Evolutionary conservation across 2,113 vertebrate genomes (phyloP).

Genomic region (Ovibos moschatus): DNA sequence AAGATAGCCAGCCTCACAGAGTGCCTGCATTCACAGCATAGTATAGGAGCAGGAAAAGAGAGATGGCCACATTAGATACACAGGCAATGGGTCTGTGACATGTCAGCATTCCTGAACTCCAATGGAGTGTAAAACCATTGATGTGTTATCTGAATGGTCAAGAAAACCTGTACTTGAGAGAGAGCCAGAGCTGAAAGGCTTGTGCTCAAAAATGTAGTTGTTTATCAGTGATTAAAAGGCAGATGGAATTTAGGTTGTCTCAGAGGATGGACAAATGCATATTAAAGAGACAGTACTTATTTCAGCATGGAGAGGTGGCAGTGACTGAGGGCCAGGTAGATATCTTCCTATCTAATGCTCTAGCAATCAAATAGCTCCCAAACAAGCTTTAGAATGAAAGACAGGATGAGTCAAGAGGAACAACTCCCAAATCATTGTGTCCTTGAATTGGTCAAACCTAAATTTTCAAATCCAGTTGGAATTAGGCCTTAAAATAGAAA

Average conservation of each 20-base stretch:
- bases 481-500: background rate
- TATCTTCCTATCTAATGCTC: background rate
- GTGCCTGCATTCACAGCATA: accelerated
- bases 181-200: background rate
- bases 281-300: background rate
- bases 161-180: background rate
- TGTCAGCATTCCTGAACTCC: background rate
- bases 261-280: background rate
- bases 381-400: background rate
- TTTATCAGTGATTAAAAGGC: background rate
- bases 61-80: background rate
- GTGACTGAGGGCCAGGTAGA: background rate
- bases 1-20: background rate
- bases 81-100: background rate
- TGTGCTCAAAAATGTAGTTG: background rate
- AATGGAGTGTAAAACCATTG: background rate
- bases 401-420: background rate
- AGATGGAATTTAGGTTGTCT: background rate
- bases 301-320: background rate
- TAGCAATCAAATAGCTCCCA: background rate
- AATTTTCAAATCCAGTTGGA: background rate
- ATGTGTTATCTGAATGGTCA: too few species aligned
- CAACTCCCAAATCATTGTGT: background rate
- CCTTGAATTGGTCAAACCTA: background rate
- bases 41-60: background rate